These are phyloP conservation scores for Tychaedon coryphoeus DNA, from an alignment of 2,113 vertebrate genomes.

Conservation along the genomic window DNA sequence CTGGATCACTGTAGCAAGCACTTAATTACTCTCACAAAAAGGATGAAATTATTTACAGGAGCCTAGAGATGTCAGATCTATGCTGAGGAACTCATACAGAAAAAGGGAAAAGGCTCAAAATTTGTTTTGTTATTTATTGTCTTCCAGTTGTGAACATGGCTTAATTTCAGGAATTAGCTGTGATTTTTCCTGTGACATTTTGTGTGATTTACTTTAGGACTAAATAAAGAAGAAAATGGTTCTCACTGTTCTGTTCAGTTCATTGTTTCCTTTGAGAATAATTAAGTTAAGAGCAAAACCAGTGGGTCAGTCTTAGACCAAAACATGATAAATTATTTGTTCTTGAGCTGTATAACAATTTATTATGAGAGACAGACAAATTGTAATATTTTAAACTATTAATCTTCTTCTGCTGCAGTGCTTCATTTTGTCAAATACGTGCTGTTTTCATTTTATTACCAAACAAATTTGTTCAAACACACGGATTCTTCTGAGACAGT, in stretches of 20 bases:
- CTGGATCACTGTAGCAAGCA: neutral
- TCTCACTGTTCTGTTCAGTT: neutral
- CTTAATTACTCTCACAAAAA: neutral
- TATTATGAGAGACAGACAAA: neutral
- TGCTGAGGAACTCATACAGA: neutral
- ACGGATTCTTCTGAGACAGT: neutral
- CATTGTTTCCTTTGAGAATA: neutral
- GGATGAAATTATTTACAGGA: neutral
- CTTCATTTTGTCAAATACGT: neutral
- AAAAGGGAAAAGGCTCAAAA: neutral
- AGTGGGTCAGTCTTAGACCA: neutral
- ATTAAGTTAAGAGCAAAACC: neutral
- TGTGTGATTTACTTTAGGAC: neutral
- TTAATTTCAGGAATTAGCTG: neutral
- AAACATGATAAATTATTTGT: neutral
- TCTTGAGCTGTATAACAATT: neutral
- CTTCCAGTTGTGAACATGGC: neutral
- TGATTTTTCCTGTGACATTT: neutral
- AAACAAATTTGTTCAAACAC: neutral
- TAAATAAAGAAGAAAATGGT: neutral
- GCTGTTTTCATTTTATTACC: neutral
- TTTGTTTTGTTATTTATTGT: neutral
- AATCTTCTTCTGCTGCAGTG: neutral
- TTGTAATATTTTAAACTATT: neutral
- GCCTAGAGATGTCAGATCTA: neutral